Conservation (phyloP, 1,140 invertebrate genomes). For the Diprion similis region DNA sequence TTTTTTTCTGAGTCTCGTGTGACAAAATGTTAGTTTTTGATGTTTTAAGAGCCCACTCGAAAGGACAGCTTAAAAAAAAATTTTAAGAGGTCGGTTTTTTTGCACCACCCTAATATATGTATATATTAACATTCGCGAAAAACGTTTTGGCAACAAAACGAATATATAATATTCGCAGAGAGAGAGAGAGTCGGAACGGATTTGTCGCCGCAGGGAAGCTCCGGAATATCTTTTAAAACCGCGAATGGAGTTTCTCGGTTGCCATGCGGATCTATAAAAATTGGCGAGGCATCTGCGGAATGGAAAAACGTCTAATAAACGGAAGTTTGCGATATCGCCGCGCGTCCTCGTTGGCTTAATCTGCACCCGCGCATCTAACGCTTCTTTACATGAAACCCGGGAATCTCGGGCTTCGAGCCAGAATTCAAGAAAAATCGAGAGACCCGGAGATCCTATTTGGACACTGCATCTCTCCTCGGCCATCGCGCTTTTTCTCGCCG, state of each 20-base stretch:
- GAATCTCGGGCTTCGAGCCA: not conserved
- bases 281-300: not conserved
- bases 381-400: not conserved
- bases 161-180: not conserved
- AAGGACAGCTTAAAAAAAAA: too few species aligned
- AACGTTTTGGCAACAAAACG: not conserved
- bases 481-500: not conserved
- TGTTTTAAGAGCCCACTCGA: too few species aligned
- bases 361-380: constrained; percentile 1
- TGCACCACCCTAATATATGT: too few species aligned
- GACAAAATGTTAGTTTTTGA: too few species aligned
- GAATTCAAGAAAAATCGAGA: not conserved
- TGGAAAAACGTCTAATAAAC: constrained; percentile 2
- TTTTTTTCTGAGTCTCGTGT: too few species aligned
- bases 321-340: not conserved
- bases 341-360: not conserved
- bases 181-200: not conserved
- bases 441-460: not conserved
- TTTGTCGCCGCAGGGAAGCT: too few species aligned
- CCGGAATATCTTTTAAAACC: too few species aligned
- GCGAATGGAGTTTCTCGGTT: too few species aligned
- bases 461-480: not conserved
- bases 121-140: too few species aligned
- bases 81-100: too few species aligned
- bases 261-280: too few species aligned